These are phyloP conservation scores for Phasianus colchicus DNA, from an alignment of 2,113 vertebrate species.

Conservation along the genomic window DNA sequence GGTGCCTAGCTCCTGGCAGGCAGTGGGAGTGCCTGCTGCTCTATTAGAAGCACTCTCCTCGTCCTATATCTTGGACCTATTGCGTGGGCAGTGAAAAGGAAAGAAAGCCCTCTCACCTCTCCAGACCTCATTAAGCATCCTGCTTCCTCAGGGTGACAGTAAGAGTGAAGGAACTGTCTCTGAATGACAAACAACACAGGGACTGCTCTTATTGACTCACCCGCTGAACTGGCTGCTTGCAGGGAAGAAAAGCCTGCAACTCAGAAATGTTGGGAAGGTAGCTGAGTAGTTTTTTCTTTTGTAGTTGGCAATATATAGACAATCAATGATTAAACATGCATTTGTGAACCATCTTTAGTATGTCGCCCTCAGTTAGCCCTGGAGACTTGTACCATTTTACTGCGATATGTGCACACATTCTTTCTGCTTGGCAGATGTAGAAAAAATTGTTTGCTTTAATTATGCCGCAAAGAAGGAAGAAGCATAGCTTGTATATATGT, in stretches of 20 bases:
- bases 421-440: neutral
- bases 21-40: neutral
- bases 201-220: neutral
- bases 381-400: neutral
- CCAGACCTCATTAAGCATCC: neutral
- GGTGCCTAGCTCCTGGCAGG: neutral
- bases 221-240: neutral
- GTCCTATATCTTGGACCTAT: neutral
- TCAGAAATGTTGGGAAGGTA: neutral
- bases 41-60: accelerated
- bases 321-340: neutral
- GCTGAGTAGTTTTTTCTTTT: neutral
- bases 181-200: neutral
- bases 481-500: neutral
- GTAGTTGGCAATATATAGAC: neutral
- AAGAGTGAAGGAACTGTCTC: neutral
- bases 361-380: neutral
- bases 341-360: neutral
- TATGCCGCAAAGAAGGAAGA: neutral
- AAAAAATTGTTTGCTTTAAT: neutral
- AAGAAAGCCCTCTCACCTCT: neutral
- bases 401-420: neutral
- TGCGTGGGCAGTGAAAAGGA: neutral
- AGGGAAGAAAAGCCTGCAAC: neutral
- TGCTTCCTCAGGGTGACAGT: neutral